Evolutionary conservation across 2,888 invertebrate genomes (phyloP), one percentile per base, ranked within the genome.

Genomic region (Coleophora flavipennella): DNA sequence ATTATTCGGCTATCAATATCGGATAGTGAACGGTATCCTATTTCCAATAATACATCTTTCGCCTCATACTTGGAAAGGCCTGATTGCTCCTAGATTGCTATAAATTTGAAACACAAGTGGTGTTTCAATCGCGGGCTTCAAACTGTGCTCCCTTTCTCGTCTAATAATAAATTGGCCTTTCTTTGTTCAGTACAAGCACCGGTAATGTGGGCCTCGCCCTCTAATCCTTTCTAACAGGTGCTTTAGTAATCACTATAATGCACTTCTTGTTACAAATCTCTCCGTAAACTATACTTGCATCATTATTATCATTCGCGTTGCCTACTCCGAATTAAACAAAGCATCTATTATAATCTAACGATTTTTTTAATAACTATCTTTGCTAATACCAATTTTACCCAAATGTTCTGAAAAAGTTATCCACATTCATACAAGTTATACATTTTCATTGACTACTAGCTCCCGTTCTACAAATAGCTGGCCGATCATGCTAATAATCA

Each of bases 71-170:
- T 57, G 70, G 71, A 70, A 66, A 74, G 71, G 71, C 71, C 57
- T 75, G 77, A 81, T 83, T 79, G 72, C 75, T 56, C 62, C 58
- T 55, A 75, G 73, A 81, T 81, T 79, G 71, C 83, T 80, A 79
- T 81, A 80, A 79, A 79, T 80, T 78, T 75, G 62, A 76, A 77
- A 73, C 62, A 77, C 71, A 66, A 76, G 70, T 67, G 68, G 67
- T 67, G 69, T 66, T 73, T 64, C 72, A 66, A 76, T 68, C 67
- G 72, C 61, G 59, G 67, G 75, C 73, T 80, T 76, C 80, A 76
- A 78, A 75, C 73, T 69, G 73, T 76, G 67, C 72, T 77, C 73
- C 81, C 81, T 81, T 84, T 84, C 81, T 73, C 71, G 68, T 77
- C n/a, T n/a, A n/a, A 65, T 63, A 64, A 73, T 61, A 74, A 75